Evolutionary conservation across 2,113 vertebrate species (phyloP).

Genomic region (Plestiodon gilberti): DNA sequence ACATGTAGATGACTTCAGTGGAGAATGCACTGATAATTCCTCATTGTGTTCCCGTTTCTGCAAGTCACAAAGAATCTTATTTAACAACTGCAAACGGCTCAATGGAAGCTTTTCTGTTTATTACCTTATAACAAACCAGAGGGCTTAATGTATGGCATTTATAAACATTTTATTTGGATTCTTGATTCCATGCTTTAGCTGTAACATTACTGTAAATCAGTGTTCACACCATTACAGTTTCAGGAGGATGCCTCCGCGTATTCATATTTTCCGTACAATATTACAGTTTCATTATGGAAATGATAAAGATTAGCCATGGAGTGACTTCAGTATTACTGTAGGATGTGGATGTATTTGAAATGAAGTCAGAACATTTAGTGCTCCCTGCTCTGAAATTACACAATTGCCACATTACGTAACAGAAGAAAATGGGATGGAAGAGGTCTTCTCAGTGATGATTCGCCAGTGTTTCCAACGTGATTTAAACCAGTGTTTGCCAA

Average conservation of each 20-base stretch:
- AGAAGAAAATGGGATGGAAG: conserved; percentile 15
- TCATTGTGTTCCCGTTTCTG: conserved; percentile 73
- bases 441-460: background rate
- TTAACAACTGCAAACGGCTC: conserved; percentile 72
- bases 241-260: background rate
- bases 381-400: background rate
- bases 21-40: conserved; percentile 78
- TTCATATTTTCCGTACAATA: conserved; percentile 44
- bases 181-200: conserved; percentile 15
- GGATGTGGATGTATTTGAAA: conserved; percentile 15
- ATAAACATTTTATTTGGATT: conserved; percentile 48
- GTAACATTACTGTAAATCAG: conserved; percentile 8
- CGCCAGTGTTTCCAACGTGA: conserved; percentile 24
- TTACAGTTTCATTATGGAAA: conserved; percentile 40
- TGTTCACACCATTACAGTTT: background rate
- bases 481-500: background rate
- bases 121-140: conserved; percentile 49
- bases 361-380: background rate
- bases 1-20: conserved; percentile 79
- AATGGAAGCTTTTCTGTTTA: conserved; percentile 58
- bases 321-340: background rate
- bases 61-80: conserved; percentile 81
- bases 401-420: background rate
- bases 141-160: conserved; percentile 51
- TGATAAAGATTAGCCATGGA: conserved; percentile 14